Conservation (phyloP, 2,888 invertebrate species). For the Fragum sueziense region DNA sequence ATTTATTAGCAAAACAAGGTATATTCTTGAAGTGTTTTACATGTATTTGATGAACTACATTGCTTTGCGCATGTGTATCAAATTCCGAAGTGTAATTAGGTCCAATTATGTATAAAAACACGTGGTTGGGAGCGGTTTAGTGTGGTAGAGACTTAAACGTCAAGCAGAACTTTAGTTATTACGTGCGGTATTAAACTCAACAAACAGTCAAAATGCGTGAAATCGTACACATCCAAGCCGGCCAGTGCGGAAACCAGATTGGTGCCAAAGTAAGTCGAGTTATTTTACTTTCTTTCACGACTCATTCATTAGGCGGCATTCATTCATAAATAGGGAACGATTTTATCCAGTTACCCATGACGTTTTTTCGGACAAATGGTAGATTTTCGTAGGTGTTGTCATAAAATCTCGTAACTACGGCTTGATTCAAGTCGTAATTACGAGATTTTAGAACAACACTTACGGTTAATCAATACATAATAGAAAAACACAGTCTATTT, state of each 20-base stretch:
- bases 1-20: background rate
- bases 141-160: constrained; percentile 16
- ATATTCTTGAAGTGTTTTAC: background rate
- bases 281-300: constrained; percentile 6
- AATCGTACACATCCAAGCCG: constrained; percentile 22
- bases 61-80: background rate
- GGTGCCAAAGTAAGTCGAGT: constrained; percentile 7
- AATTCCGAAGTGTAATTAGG: background rate
- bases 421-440: too few species aligned
- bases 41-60: background rate
- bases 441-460: too few species aligned
- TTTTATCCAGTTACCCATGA: too few species aligned
- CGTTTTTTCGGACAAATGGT: too few species aligned
- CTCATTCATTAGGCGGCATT: background rate
- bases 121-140: background rate
- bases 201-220: background rate
- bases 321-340: background rate
- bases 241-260: constrained; percentile 21
- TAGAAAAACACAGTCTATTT: too few species aligned
- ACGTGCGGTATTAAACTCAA: background rate
- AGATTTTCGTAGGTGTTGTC: too few species aligned
- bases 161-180: background rate
- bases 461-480: too few species aligned
- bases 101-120: background rate
- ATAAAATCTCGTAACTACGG: too few species aligned